These are phyloP conservation scores for Beaufortia kweichowensis DNA, from an alignment of 2,113 vertebrate species.

Conservation along the genomic window DNA sequence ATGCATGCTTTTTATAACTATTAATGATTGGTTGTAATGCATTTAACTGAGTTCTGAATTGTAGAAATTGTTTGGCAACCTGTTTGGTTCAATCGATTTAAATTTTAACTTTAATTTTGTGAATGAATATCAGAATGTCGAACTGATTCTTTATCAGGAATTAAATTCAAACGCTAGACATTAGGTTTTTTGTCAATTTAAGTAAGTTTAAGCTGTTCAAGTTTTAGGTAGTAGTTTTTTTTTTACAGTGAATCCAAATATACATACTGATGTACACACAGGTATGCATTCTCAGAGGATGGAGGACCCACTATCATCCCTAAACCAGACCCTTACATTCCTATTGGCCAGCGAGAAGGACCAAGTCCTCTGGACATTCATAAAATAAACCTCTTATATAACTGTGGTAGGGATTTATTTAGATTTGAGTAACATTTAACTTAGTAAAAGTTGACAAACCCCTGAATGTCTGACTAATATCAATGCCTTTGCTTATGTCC, in stretches of 20 bases:
- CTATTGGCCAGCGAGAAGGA: slow-evolving; percentile 52
- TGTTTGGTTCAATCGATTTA: too few species aligned
- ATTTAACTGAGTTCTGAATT: too few species aligned
- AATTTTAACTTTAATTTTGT: too few species aligned
- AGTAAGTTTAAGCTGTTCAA: too few species aligned
- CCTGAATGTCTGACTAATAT: background rate
- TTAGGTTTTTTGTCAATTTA: too few species aligned
- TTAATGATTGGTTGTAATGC: too few species aligned
- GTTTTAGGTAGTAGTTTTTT: too few species aligned
- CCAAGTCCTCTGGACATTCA: slow-evolving; percentile 50
- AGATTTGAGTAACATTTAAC: background rate
- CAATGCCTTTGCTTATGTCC: background rate
- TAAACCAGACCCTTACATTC: slow-evolving; percentile 52
- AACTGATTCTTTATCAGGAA: too few species aligned
- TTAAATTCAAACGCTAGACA: too few species aligned
- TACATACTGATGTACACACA: slow-evolving; percentile 1
- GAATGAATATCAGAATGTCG: too few species aligned
- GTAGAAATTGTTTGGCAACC: background rate
- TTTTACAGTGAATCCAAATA: too few species aligned
- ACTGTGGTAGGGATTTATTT: slow-evolving; percentile 32
- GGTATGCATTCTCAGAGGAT: slow-evolving; percentile 54
- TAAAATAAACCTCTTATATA: slow-evolving; percentile 54
- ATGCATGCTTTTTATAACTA: background rate
- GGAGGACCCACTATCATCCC: slow-evolving; percentile 51
- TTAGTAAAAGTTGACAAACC: too few species aligned